A percentile compares a stretch with the other conserved stretches of the same genome.
Evolutionary conservation across 1,140 invertebrate species (phyloP).

Genomic region (Pseudobourletiella spinata): DNA sequence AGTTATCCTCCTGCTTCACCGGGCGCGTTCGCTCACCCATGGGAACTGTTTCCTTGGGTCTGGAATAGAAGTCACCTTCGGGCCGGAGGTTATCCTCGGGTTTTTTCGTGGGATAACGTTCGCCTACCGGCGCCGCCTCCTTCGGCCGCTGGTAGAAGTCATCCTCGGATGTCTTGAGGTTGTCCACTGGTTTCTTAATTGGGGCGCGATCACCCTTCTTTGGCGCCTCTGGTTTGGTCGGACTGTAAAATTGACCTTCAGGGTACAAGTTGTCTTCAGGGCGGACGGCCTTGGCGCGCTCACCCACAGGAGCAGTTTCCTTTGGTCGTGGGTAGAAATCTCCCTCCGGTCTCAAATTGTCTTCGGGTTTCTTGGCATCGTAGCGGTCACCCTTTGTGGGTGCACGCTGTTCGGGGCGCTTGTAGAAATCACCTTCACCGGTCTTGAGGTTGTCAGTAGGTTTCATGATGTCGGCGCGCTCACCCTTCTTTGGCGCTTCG

Average conservation of each 20-base stretch:
- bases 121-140: neutral
- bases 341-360: constrained; percentile 38
- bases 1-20: constrained; percentile 40
- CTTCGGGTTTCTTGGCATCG: constrained; percentile 41
- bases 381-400: constrained; percentile 43
- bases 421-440: constrained; percentile 38
- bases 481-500: constrained; percentile 38
- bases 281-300: constrained; percentile 50
- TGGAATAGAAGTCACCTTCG: constrained; percentile 34
- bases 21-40: constrained; percentile 21
- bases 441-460: constrained; percentile 47
- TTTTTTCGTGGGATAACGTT: constrained; percentile 39
- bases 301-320: constrained; percentile 38
- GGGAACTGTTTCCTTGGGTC: constrained; percentile 29
- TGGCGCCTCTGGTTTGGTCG: constrained; percentile 36
- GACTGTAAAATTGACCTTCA: constrained; percentile 52
- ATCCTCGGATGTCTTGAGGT: constrained; percentile 50
- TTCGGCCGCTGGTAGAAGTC: constrained; percentile 27
- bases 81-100: constrained; percentile 46
- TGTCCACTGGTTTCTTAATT: constrained; percentile 47
- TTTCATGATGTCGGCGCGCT: constrained; percentile 43
- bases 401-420: neutral
- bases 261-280: constrained; percentile 49
- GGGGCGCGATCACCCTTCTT: constrained; percentile 44
- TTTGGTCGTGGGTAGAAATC: neutral